Conservation (phyloP, 2,888 invertebrate species). For the Erpobdella octoculata region DNA sequence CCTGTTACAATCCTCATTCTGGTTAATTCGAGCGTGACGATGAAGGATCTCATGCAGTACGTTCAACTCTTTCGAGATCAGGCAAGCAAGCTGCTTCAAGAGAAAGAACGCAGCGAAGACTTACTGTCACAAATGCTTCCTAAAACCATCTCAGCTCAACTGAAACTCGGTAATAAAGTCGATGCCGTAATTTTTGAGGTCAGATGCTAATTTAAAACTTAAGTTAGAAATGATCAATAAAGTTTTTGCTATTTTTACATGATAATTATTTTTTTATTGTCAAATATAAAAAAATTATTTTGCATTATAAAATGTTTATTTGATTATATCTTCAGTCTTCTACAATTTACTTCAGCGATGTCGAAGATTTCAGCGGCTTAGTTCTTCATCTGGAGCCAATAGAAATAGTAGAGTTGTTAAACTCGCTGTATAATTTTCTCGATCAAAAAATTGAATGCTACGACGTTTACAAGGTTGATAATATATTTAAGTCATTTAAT, state of each 20-base stretch:
- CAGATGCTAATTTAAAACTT: neutral
- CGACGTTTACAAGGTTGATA: constrained; percentile 30
- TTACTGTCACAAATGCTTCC: constrained; percentile 23
- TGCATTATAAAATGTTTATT: neutral
- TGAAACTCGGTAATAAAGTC: neutral
- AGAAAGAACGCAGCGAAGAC: constrained; percentile 14
- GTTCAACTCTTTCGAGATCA: neutral
- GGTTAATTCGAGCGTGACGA: constrained; percentile 3
- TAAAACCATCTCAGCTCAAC: constrained; percentile 8
- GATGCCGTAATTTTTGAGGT: constrained; percentile 17
- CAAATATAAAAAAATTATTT: neutral
- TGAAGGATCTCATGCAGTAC: constrained; percentile 3
- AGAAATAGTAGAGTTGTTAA: constrained; percentile 23
- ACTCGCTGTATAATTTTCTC: constrained; percentile 28
- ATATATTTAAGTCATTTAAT: too few relatives aligned
- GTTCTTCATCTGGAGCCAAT: constrained; percentile 24
- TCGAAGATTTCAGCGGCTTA: constrained; percentile 28
- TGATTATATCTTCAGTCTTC: too few relatives aligned
- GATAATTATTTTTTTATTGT: too few relatives aligned
- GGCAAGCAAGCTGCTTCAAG: neutral
- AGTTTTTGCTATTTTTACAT: too few relatives aligned
- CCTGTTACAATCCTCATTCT: neutral
- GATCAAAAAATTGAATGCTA: constrained; percentile 22
- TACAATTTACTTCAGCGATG: neutral
- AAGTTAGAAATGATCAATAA: too few relatives aligned